These are phyloP conservation scores for Oscheius sp. DNA, from an alignment of 2,888 invertebrate genomes.

Conservation along the genomic window DNA sequence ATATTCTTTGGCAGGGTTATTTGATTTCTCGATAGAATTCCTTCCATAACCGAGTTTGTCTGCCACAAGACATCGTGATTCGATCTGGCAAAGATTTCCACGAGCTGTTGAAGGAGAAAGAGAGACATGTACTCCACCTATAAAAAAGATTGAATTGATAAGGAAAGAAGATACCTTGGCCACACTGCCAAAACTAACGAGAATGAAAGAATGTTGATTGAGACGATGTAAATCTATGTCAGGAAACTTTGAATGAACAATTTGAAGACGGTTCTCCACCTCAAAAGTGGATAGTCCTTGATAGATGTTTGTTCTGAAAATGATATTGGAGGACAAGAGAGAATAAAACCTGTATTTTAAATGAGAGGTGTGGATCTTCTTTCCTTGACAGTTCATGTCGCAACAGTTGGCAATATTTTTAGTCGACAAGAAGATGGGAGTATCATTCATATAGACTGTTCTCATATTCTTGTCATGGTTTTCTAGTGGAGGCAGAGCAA, in stretches of 20 bases:
- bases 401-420: not conserved
- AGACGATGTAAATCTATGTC: conserved; percentile 54
- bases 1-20: conserved; percentile 48
- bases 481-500: not conserved
- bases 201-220: conserved; percentile 48
- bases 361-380: not conserved
- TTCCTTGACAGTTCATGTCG: not conserved
- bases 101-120: conserved; percentile 45
- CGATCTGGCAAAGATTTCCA: conserved; percentile 43
- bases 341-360: conserved; percentile 17
- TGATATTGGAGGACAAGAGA: no score
- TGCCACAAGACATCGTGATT: conserved; percentile 56
- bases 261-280: conserved; percentile 1
- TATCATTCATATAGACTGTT: not conserved
- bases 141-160: not conserved
- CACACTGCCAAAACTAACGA: conserved; percentile 65
- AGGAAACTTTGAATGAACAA: conserved; percentile 39
- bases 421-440: not conserved
- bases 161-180: conserved; percentile 45
- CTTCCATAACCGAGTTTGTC: conserved; percentile 52
- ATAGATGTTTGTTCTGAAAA: conserved; percentile 1
- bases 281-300: not conserved
- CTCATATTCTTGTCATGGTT: not conserved
- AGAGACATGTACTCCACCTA: conserved; percentile 59
- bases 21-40: conserved; percentile 31